phyloP scores from a whole-genome alignment of 2,113 vertebrate species.

The Erythrocercus mccallii region DNA sequence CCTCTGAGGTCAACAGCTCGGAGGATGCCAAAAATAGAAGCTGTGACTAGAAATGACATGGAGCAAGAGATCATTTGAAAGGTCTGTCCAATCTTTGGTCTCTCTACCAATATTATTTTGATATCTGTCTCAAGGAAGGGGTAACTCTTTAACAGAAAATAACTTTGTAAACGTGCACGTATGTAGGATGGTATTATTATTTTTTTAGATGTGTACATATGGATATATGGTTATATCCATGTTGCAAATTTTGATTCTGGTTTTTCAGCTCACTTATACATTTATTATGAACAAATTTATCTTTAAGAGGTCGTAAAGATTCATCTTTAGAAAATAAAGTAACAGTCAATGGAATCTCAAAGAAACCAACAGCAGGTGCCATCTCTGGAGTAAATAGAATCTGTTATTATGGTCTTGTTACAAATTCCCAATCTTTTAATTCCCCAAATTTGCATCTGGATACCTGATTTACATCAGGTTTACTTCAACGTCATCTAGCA shows the following conservation, averaged over 20 bases:
- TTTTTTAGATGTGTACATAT: background rate
- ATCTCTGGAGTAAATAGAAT: background rate
- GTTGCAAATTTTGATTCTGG: background rate
- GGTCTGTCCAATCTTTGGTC: background rate
- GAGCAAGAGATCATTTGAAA: background rate
- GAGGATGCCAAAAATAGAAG: background rate
- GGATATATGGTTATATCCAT: background rate
- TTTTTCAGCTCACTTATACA: background rate
- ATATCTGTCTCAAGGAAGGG: background rate
- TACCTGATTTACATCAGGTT: background rate
- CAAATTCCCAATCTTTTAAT: background rate
- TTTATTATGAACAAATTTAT: background rate
- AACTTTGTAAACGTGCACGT: background rate
- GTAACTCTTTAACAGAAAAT: background rate
- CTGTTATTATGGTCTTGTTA: background rate
- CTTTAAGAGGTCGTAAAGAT: background rate
- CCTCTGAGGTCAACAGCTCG: constrained; percentile 5
- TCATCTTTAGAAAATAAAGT: background rate
- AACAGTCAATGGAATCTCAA: background rate
- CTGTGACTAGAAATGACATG: background rate
- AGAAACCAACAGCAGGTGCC: background rate
- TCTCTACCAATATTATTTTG: background rate
- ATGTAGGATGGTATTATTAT: background rate
- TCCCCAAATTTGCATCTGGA: background rate
- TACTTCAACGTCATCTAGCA: background rate